Conservation (phyloP, 2,797 vertebrate species). For the Catamblyrhynchus diadema region DNA sequence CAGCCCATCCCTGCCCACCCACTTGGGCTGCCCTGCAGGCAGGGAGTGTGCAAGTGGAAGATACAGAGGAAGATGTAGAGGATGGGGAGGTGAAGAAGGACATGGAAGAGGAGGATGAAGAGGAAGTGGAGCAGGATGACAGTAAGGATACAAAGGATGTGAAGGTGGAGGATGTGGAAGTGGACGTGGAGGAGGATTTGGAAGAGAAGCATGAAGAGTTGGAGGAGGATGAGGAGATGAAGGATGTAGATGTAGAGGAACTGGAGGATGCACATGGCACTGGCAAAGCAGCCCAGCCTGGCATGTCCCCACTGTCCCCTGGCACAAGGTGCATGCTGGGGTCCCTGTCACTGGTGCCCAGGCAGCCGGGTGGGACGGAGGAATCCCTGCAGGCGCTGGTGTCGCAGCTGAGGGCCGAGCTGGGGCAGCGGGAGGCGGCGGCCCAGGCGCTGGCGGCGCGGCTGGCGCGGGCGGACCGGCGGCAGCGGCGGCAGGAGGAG, state of each 20-base stretch:
- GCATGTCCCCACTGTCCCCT: accelerated
- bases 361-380: background rate
- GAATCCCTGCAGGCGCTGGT: background rate
- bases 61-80: background rate
- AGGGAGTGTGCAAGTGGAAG: background rate
- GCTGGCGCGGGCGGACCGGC: background rate
- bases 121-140: background rate
- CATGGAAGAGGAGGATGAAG: background rate
- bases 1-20: accelerated
- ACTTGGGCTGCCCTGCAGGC: background rate
- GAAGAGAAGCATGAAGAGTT: background rate
- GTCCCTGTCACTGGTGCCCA: background rate
- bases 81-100: background rate
- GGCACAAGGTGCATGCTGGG: background rate
- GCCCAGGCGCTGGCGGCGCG: accelerated
- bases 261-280: accelerated
- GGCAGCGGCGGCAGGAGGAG: background rate
- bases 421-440: background rate
- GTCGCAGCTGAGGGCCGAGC: background rate
- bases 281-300: background rate
- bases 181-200: background rate
- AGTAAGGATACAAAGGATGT: background rate
- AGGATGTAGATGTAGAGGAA: background rate
- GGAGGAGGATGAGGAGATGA: background rate
- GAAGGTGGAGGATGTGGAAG: background rate